A percentile compares a stretch with the other conserved stretches of the same genome.
These are phyloP conservation scores for Patella pellucida DNA, from an alignment of 2,888 invertebrate genomes.

Conservation along the genomic window DNA sequence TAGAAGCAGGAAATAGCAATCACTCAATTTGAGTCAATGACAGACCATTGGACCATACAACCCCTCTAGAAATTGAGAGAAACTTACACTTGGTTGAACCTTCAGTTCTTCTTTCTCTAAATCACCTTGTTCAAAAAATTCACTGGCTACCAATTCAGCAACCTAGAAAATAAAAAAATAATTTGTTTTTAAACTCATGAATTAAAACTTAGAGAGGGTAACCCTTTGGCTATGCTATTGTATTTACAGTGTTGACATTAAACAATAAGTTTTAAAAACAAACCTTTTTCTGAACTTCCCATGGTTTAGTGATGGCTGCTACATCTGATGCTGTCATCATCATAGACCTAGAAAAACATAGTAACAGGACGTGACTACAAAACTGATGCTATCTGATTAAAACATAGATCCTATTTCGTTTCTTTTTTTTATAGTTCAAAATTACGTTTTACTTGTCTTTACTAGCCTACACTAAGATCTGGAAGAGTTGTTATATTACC, in stretches of 20 bases:
- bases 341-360: slow-evolving; percentile 53
- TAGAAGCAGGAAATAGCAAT: too few species aligned
- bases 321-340: slow-evolving; percentile 71
- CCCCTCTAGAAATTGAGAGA: not conserved
- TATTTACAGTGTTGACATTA: not conserved
- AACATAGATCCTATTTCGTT: too few species aligned
- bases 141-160: slow-evolving; percentile 70
- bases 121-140: slow-evolving; percentile 71
- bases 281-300: slow-evolving; percentile 69
- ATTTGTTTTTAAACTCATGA: not conserved
- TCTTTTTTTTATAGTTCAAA: too few species aligned
- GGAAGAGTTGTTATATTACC: too few species aligned
- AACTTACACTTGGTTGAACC: slow-evolving; percentile 63
- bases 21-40: too few species aligned
- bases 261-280: not conserved
- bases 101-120: slow-evolving; percentile 66
- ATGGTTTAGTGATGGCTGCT: slow-evolving; percentile 70
- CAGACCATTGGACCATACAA: too few species aligned
- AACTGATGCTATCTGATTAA: too few species aligned
- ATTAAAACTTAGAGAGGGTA: too few species aligned
- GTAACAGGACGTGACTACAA: too few species aligned
- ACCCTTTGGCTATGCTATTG: not conserved
- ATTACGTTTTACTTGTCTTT: too few species aligned
- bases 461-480: too few species aligned
- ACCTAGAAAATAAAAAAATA: slow-evolving; percentile 59